These are phyloP conservation scores for Hipparchia sbordonii DNA, from an alignment of 2,888 invertebrate species.

Conservation along the genomic window DNA sequence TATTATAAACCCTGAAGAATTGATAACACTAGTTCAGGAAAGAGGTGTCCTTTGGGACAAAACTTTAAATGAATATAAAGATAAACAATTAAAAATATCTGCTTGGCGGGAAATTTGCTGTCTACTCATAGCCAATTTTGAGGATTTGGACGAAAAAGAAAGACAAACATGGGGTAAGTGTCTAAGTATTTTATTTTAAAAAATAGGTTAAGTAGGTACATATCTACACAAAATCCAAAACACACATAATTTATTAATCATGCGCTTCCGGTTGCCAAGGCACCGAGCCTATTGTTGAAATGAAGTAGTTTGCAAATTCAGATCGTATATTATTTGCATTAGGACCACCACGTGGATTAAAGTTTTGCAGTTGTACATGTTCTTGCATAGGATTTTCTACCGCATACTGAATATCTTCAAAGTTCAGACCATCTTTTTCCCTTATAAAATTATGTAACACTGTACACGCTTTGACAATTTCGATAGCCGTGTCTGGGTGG, in stretches of 20 bases:
- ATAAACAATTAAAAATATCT: too few relatives aligned
- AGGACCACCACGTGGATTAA: neutral
- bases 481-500: neutral
- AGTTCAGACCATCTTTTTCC: neutral
- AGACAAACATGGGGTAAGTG: too few relatives aligned
- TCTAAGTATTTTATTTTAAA: too few relatives aligned
- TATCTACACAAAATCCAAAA: too few relatives aligned
- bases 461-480: neutral
- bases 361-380: neutral
- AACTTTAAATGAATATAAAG: too few relatives aligned
- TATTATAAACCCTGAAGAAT: too few relatives aligned
- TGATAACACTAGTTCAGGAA: too few relatives aligned
- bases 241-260: neutral
- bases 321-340: neutral
- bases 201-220: too few relatives aligned
- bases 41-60: too few relatives aligned
- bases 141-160: too few relatives aligned
- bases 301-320: neutral
- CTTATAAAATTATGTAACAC: neutral
- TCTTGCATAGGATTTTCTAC: neutral
- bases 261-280: neutral
- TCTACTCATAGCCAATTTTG: too few relatives aligned
- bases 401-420: neutral
- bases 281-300: neutral
- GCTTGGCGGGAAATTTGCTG: too few relatives aligned